These are phyloP conservation scores for Gadopsis bispinosus DNA, from an alignment of 2,797 vertebrate species.

Conservation along the genomic window DNA sequence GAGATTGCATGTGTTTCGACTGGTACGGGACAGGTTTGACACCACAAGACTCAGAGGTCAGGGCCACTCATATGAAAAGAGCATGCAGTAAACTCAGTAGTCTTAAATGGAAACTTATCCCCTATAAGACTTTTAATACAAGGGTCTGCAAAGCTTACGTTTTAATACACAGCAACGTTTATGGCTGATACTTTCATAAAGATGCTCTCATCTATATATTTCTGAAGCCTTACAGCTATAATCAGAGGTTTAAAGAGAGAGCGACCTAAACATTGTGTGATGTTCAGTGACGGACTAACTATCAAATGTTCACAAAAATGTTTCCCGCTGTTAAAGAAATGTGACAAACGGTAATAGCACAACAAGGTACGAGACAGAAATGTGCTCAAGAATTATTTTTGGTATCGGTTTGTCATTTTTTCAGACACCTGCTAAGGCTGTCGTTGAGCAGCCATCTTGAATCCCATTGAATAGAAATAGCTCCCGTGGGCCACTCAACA, in stretches of 20 bases:
- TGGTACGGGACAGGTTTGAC: constrained; percentile 55
- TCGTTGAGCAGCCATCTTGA: constrained; percentile 2
- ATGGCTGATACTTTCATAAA: background rate
- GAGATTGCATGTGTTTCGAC: constrained; percentile 34
- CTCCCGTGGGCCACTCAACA: constrained; percentile 14
- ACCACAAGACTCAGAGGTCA: constrained; percentile 45
- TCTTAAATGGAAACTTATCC: background rate
- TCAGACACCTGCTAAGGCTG: background rate
- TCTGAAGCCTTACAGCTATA: background rate
- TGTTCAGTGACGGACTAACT: background rate
- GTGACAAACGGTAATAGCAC: background rate
- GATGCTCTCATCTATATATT: background rate
- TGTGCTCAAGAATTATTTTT: background rate
- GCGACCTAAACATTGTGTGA: background rate
- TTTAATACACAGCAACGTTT: background rate
- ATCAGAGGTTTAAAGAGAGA: background rate
- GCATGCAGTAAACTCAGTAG: background rate
- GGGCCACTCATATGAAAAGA: constrained; percentile 3
- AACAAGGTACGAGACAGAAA: background rate
- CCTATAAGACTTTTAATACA: background rate
- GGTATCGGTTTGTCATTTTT: background rate
- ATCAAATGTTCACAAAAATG: background rate
- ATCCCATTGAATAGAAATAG: constrained; percentile 23
- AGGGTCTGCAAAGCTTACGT: background rate
- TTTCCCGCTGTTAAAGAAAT: background rate